Conservation (phyloP, 2,888 invertebrate genomes). For the Hypena proboscidalis region DNA sequence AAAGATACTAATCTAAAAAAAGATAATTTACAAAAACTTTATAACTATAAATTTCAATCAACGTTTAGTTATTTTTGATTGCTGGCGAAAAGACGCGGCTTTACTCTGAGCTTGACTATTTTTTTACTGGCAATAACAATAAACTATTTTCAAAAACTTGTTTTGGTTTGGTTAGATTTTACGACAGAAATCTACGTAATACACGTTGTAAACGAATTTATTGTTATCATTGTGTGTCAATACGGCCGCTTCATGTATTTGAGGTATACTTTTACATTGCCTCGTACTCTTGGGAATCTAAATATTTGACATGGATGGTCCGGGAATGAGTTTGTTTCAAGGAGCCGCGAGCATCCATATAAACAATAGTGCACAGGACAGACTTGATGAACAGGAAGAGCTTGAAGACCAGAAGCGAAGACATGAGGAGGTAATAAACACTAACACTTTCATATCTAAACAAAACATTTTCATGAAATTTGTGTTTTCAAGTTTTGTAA, state of each 20-base stretch:
- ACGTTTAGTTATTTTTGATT: too few relatives aligned
- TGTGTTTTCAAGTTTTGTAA: too few relatives aligned
- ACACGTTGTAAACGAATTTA: conserved; percentile 5
- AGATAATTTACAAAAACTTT: too few relatives aligned
- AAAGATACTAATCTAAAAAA: too few relatives aligned
- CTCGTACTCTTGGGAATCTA: conserved; percentile 7
- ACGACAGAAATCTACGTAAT: conserved; percentile 18
- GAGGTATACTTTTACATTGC: conserved; percentile 1
- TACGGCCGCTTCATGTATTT: conserved; percentile 3
- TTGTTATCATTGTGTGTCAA: conserved; percentile 8
- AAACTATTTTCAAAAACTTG: conserved; percentile 42
- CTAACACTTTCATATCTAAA: conserved; percentile 4
- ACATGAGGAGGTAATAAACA: conserved; percentile 86
- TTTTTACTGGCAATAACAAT: conserved; percentile 26
- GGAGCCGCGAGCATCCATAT: conserved; percentile 87
- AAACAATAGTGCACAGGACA: conserved; percentile 86
- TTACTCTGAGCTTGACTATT: background rate
- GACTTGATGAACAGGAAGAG: conserved; percentile 88
- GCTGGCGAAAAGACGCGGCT: too few relatives aligned
- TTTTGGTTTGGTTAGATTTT: conserved; percentile 32
- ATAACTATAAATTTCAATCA: too few relatives aligned
- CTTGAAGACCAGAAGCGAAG: conserved; percentile 88
- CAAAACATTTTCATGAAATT: too few relatives aligned
- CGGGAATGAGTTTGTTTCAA: conserved; percentile 90
- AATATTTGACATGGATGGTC: conserved; percentile 79